Evolutionary conservation across 2,113 vertebrate genomes (phyloP), one percentile per base, ranked within the genome.

Genomic region (Cinclus cinclus): DNA sequence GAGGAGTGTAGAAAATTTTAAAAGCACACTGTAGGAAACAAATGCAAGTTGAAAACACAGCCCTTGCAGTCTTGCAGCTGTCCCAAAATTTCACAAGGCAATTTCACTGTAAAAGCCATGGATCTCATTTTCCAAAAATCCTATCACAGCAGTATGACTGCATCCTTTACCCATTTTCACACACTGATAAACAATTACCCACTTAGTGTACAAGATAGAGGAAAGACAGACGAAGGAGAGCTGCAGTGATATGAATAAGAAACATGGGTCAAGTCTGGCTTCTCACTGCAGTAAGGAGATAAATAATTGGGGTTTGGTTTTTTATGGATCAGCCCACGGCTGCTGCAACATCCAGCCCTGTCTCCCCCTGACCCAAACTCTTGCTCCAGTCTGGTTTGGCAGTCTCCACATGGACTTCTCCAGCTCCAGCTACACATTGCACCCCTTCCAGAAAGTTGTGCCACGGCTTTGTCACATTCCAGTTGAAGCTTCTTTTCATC

Each of bases 191-290:
- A 35, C 65, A 68, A 82, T 91, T 81, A 68, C 65, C 58, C 13
- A 1, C 0, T 0, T 21, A 37, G 39, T 0, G 0, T 52, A 37
- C 37, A 59, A 67, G 58, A 35, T 1, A 47, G 41, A 90, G 47
- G 27, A 86, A 89, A 92, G 39, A 16, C 5, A 84, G 56, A 52
- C 0, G 0, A 31, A 76, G 58, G 59, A 90, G 46, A 91, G 9
- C 50, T 63, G 9, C 35, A n/a, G 31, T 19, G 24, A 42, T 41
- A 59, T 41, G 56, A 92, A 25, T 55, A 58, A 69, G 41, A 84
- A 47, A 79, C 41, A 28, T 49, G 24, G 19, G 21, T 50, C 46
- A 65, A 80, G 24, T 18, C 58, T 80, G 35, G 31, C 71, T 88
- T 92, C 55, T 88, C 35, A 28, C 31, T 25, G 25, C 42, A 59